A percentile compares a stretch with the other conserved stretches of the same genome.
phyloP scores from a whole-genome alignment of 2,888 invertebrate species.

The Loripinus fragilis region DNA sequence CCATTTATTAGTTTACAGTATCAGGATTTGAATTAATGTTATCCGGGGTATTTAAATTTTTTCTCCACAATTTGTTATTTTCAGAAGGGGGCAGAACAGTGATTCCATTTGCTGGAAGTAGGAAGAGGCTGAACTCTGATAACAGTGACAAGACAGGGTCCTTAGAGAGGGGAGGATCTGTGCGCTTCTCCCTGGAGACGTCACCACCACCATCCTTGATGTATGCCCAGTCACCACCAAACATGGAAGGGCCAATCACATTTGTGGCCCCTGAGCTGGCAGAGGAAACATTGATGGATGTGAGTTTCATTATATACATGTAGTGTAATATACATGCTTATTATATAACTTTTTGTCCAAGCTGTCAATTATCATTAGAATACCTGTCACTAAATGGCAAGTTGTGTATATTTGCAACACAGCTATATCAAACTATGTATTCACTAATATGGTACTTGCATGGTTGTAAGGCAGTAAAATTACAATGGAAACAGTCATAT shows the following conservation, averaged over 20 bases:
- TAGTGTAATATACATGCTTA: no score
- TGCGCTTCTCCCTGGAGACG: conserved; percentile 59
- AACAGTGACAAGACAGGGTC: conserved; percentile 66
- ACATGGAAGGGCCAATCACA: conserved; percentile 86
- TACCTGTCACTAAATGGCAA: no score
- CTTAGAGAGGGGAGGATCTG: conserved; percentile 65
- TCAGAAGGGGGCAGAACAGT: conserved; percentile 46
- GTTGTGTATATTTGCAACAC: no score
- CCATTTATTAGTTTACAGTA: no score
- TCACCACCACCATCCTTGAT: conserved; percentile 72
- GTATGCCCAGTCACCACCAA: conserved; percentile 81
- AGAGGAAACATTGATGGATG: conserved; percentile 97
- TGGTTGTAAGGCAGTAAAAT: no score
- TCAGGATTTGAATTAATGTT: no score
- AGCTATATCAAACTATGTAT: no score
- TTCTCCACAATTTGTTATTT: neutral
- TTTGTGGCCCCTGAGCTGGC: conserved; percentile 96
- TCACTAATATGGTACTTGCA: no score
- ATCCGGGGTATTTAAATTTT: no score
- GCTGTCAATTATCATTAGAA: no score
- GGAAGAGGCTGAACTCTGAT: conserved; percentile 60
- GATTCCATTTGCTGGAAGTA: conserved; percentile 57
- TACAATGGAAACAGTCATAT: no score
- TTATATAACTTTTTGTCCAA: no score
- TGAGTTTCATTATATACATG: conserved; percentile 80